Evolutionary conservation across 2,113 vertebrate genomes (phyloP).

Genomic region (Gopherus flavomarginatus): DNA sequence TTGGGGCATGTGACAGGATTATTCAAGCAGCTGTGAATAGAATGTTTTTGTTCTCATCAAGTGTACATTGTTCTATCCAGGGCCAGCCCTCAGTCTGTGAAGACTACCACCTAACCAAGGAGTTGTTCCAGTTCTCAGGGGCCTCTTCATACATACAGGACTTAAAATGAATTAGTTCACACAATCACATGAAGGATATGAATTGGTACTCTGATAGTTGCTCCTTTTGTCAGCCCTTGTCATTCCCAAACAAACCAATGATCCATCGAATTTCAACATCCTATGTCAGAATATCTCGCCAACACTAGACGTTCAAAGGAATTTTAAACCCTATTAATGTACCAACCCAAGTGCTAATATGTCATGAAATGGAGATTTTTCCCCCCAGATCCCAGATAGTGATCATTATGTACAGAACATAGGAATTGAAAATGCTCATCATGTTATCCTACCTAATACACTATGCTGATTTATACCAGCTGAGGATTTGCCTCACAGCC

Average conservation of each 20-base stretch:
- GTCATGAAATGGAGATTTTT: fast-evolving
- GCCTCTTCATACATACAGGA: not conserved
- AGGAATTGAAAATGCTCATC: not conserved
- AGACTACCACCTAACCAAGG: not conserved
- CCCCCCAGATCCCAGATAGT: not conserved
- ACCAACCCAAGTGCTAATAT: fast-evolving
- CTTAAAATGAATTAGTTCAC: not conserved
- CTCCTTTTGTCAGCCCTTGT: not conserved
- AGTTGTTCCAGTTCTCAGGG: not conserved
- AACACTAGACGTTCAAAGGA: not conserved
- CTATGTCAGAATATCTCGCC: not conserved
- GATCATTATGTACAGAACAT: not conserved
- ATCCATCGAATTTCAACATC: not conserved
- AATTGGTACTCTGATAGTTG: not conserved
- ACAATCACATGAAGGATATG: not conserved
- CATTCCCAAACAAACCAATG: not conserved
- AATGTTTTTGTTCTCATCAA: not conserved
- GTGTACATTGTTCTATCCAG: not conserved
- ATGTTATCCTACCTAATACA: not conserved
- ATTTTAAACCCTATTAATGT: not conserved
- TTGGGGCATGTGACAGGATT: not conserved
- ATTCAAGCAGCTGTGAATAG: not conserved
- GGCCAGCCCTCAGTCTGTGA: not conserved
- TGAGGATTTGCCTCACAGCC: not conserved
- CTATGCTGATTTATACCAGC: not conserved